Percentiles rank a stretch among this genome's conserved stretches.
These are phyloP conservation scores for Scophthalmus maximus DNA, from an alignment of 2,113 vertebrate genomes.

Conservation along the genomic window DNA sequence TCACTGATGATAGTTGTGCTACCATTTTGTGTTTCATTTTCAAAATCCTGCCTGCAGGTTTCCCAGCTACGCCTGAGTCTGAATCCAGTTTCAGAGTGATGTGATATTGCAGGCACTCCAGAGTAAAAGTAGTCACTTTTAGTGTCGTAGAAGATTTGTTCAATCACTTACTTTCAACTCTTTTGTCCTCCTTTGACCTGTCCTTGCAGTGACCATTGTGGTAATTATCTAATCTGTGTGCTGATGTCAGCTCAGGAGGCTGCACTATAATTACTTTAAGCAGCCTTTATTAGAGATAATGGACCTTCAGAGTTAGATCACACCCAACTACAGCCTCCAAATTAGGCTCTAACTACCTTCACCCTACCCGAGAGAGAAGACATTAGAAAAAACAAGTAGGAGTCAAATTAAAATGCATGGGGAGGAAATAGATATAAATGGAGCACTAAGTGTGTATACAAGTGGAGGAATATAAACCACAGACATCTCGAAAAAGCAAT, in stretches of 20 bases:
- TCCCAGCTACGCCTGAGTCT: slow-evolving; percentile 15
- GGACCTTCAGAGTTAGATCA: slow-evolving; percentile 41
- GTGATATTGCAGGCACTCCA: slow-evolving; percentile 13
- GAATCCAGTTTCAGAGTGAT: slow-evolving; percentile 12
- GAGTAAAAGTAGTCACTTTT: slow-evolving; percentile 3
- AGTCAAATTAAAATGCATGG: neutral
- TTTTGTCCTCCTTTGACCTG: slow-evolving; percentile 35
- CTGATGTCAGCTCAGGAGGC: slow-evolving; percentile 39
- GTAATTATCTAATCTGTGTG: slow-evolving; percentile 45
- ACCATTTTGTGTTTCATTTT: slow-evolving; percentile 24
- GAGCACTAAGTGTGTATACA: neutral
- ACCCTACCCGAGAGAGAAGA: slow-evolving; percentile 28
- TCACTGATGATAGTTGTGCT: too few species aligned
- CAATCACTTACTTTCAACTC: slow-evolving; percentile 7
- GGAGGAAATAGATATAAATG: neutral
- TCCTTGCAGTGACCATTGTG: slow-evolving; percentile 49
- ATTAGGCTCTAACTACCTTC: slow-evolving; percentile 38
- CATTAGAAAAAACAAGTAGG: slow-evolving; percentile 12
- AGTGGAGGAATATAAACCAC: neutral
- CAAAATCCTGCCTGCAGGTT: slow-evolving; percentile 15
- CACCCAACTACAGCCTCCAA: slow-evolving; percentile 39
- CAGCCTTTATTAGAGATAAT: slow-evolving; percentile 60
- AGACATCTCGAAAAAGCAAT: too few species aligned
- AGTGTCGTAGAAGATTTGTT: slow-evolving; percentile 2
- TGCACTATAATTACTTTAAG: slow-evolving; percentile 60